Evolutionary conservation across 2,888 invertebrate species (phyloP), one percentile per base, ranked within the genome.

Genomic region (Eremobia ochroleuca): DNA sequence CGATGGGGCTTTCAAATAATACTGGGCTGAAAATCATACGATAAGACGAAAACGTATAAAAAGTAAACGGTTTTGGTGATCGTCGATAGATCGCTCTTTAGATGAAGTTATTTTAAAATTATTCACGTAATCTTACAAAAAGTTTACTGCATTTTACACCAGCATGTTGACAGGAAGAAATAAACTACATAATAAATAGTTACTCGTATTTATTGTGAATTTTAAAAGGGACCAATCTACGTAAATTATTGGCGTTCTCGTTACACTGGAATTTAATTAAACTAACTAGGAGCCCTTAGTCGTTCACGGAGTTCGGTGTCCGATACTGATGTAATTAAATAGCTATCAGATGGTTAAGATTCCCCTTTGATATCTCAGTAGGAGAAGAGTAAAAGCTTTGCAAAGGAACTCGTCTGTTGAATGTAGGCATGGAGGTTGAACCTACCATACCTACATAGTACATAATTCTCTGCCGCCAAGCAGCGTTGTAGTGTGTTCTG

Each of bases 221-320:
- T 76, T 78, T 72, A 83, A 87, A 83, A 76, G 75, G 76, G 69
- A 72, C 68, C 55, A 43, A 71, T 68, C 62, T 65, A 71, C 71
- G 28, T 73, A 76, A 87, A 67, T 81, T 77, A 77, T 79, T 78
- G 81, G 81, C 74, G 59, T 67, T 76, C 76, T 71, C 69, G 74
- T 58, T 77, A 82, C 74, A 74, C 72, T 72, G 82, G 87, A 89
- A 90, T 89, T 89, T 83, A 85, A 88, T 89, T 89, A 82, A 88
- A 83, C 77, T 81, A 83, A 82, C 85, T 74, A 87, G 75, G 73
- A 82, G 82, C 74, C 78, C 65, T 80, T 69, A 76, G 55, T 73
- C 72, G 73, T 76, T 69, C 75, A 73, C 73, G 55, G 82, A 88
- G 83, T 83, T 85, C 58, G 71, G 70, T 73, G 67, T 74, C 76